Evolutionary conservation across 2,888 invertebrate genomes (phyloP), one percentile per base, ranked within the genome.

Genomic region (Byasa hedistus): DNA sequence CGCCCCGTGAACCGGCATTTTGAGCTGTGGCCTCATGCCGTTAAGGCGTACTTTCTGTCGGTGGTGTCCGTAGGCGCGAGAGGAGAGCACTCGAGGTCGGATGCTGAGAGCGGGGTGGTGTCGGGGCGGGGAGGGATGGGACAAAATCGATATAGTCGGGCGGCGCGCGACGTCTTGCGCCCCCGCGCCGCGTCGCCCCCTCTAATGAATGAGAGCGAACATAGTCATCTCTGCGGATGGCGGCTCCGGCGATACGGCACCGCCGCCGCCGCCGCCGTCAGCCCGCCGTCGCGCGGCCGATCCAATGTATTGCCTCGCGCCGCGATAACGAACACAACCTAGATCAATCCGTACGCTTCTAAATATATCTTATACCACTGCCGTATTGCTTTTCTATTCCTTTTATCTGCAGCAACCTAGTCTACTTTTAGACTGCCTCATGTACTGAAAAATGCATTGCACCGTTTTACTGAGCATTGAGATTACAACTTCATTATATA

Each of bases 31-130:
- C 81, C 79, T 82, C 81, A 81, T 86, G 82, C 81, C 83, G 84
- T 84, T 90, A 91, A 87, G 87, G 91, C 87, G 87, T 85, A 89
- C 82, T 87, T 90, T 89, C 85, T 87, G 85, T 89, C 84, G 89
- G 83, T 86, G 89, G 86, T 87, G 89, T 85, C 86, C 83, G 85
- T 89, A 89, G 89, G 89, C 88, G 87, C 89, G 89, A 88, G 87
- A 87, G 88, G 87, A 91, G 90, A 90, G 89, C 89, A 89, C 91
- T 91, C 90, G 91, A 90, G 90, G 89, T 90, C 87, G 91, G 91
- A 91, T 89, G 91, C 90, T 91, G 91, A 88, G 89, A 85, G 86
- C 85, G 86, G 82, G 79, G 82, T 74, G 75, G 81, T 71, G 82
- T 78, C 75, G 81, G 73, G 79, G 84, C 81, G 84, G 82, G 81